Base-by-base conservation (phyloP, 2,888 invertebrate species). In the Sphecodes monilicornis region DNA sequence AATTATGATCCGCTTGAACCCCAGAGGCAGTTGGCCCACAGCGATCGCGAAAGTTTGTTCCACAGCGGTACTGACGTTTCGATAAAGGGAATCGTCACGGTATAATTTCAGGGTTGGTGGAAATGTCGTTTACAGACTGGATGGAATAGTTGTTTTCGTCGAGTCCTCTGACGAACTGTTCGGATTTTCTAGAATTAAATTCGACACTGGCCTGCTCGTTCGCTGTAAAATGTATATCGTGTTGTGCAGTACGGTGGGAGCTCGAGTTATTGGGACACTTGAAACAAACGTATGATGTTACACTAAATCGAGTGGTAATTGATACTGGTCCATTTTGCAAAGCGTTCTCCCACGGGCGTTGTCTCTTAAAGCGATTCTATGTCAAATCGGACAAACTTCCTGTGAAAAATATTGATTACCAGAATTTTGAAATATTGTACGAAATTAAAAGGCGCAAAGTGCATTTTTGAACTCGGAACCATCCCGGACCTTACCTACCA, bases 1-100 rank as follows among this genome's bases (percentile, higher is more conserved):
- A 72, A 71, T 64, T 78, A 71, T 60, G 43, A 46, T 22, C 13
- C 64, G 46, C 78, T 78, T 64, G 43, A 41, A 46, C 46, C 32
- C 32, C 32, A 29, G 5, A 22, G 64, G 43, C 64, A 29, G 41
- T 26, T 16, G 50, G 41, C 16, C 41, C 43, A n/a, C 74, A 43
- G 60, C 32, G 32, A 64, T 43, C 32, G 32, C 74, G 41, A 75
- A 29, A 32, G 60, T 74, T 74, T 22, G 50, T 26, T 22, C 74
- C 39, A 11, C 43, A 22, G 22, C 60, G 29, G 10, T 43, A 10
- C 74, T 10, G 11, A 29, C 10, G 36, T 43, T 41, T 32, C 60
- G 41, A 41, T 16, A 69, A 69, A 69, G 41, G 41, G 69, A 50
- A 41, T n/a, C 26, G 39, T 69, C 8, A 4, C 13, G 41, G 26